These are phyloP conservation scores for Oplegnathus fasciatus DNA, from an alignment of 2,113 vertebrate species.

Conservation along the genomic window DNA sequence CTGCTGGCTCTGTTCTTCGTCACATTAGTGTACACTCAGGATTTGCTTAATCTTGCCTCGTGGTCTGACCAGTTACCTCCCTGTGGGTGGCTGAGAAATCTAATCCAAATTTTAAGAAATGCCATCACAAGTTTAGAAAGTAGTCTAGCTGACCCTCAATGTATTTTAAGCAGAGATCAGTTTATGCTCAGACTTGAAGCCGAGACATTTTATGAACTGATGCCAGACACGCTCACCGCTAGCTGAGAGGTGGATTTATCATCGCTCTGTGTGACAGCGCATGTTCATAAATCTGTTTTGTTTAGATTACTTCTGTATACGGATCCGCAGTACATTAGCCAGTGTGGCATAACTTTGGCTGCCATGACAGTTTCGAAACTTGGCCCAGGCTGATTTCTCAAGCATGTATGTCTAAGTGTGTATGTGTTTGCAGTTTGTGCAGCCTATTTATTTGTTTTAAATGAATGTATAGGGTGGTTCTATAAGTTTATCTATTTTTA, in stretches of 20 bases:
- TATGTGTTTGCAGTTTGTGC: conserved; percentile 4
- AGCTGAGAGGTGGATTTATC: conserved; percentile 63
- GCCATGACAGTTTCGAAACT: conserved; percentile 22
- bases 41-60: conserved; percentile 1
- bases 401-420: not conserved
- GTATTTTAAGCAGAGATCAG: conserved; percentile 44
- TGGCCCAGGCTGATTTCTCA: conserved; percentile 35
- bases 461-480: not conserved
- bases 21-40: conserved; percentile 3
- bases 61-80: conserved; percentile 18
- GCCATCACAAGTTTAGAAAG: conserved; percentile 40
- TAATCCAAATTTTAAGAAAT: conserved; percentile 25
- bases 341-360: conserved; percentile 62
- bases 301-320: conserved; percentile 77
- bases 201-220: conserved; percentile 53
- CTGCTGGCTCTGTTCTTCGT: conserved; percentile 39
- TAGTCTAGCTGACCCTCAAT: conserved; percentile 2
- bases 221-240: conserved; percentile 59
- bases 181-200: conserved; percentile 50
- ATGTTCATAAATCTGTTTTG: conserved; percentile 77
- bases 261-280: conserved; percentile 63
- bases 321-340: conserved; percentile 60
- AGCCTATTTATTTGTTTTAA: conserved; percentile 4
- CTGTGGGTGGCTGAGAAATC: conserved; percentile 20
- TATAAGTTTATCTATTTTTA: not conserved